Evolutionary conservation across 2,797 vertebrate species (phyloP).

Genomic region (Notolabrus celidotus): DNA sequence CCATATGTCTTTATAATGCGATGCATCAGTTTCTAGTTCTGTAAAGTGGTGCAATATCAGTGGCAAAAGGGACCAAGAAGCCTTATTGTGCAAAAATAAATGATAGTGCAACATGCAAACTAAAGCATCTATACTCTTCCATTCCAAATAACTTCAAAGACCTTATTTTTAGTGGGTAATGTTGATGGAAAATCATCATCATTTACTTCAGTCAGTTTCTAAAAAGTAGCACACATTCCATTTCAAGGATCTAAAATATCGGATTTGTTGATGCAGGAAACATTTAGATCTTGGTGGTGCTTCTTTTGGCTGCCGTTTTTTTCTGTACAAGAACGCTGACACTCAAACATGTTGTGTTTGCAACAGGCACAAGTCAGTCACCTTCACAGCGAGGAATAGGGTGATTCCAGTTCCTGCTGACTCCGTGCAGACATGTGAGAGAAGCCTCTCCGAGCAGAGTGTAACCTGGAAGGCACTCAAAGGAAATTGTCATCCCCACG

Average conservation of each 20-base stretch:
- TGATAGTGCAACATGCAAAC: constrained; percentile 26
- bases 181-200: constrained; percentile 7
- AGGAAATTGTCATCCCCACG: constrained; percentile 96
- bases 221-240: not conserved
- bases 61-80: constrained; percentile 42
- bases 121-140: constrained; percentile 20
- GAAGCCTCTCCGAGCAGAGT: constrained; percentile 94
- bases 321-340: not conserved
- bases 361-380: constrained; percentile 62
- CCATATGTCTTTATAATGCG: constrained; percentile 60
- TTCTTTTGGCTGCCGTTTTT: no score
- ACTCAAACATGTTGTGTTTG: not conserved
- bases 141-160: constrained; percentile 48
- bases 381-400: constrained; percentile 97
- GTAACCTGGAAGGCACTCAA: constrained; percentile 95
- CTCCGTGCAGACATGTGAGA: constrained; percentile 95
- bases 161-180: constrained; percentile 21
- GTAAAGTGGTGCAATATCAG: constrained; percentile 35
- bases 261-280: not conserved
- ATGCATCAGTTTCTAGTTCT: constrained; percentile 60
- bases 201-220: constrained; percentile 15
- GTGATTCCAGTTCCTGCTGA: constrained; percentile 98
- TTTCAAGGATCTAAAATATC: constrained; percentile 22
- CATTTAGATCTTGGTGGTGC: not conserved
- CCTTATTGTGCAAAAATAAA: constrained; percentile 47